Evolutionary conservation across 2,113 vertebrate genomes (phyloP).

Genomic region (Hippocampus guttulatus): DNA sequence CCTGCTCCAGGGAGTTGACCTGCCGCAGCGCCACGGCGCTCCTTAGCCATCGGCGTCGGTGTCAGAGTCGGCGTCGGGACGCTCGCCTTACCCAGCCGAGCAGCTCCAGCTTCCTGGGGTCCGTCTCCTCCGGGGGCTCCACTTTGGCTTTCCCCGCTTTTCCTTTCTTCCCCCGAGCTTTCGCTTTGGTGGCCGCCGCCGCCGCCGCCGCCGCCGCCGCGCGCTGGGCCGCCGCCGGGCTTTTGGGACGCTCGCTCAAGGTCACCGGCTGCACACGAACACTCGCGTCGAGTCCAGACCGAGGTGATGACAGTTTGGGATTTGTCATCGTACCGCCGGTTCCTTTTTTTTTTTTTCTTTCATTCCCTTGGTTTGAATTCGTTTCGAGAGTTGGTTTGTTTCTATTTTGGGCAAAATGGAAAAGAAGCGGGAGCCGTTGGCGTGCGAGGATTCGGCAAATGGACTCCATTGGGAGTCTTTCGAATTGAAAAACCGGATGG

Average conservation of each 20-base stretch:
- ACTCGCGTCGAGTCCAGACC: neutral
- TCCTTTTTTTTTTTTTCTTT: too few species aligned
- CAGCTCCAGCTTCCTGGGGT: slow-evolving; percentile 91
- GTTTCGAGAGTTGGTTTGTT: too few species aligned
- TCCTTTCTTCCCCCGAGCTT: slow-evolving; percentile 81
- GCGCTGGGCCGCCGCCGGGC: slow-evolving; percentile 66
- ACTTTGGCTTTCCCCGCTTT: slow-evolving; percentile 80
- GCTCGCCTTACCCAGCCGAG: slow-evolving; percentile 82
- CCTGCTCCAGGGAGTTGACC: slow-evolving; percentile 95
- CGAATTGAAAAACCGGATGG: too few species aligned
- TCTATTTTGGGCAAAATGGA: too few species aligned
- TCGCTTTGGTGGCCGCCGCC: slow-evolving; percentile 76
- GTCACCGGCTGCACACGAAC: slow-evolving; percentile 24
- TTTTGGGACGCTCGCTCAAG: slow-evolving; percentile 77
- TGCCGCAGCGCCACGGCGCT: slow-evolving; percentile 46
- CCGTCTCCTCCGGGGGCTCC: slow-evolving; percentile 85
- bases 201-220: slow-evolving; percentile 63
- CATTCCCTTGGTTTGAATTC: too few species aligned
- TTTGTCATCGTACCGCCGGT: too few species aligned
- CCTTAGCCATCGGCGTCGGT: neutral
- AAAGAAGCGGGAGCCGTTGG: too few species aligned
- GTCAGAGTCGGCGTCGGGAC: neutral
- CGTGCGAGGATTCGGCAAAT: too few species aligned
- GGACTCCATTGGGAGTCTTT: too few species aligned
- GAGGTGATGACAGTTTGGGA: neutral